Evolutionary conservation across 1,140 invertebrate species (phyloP).

Genomic region (Drosophila nasuta): DNA sequence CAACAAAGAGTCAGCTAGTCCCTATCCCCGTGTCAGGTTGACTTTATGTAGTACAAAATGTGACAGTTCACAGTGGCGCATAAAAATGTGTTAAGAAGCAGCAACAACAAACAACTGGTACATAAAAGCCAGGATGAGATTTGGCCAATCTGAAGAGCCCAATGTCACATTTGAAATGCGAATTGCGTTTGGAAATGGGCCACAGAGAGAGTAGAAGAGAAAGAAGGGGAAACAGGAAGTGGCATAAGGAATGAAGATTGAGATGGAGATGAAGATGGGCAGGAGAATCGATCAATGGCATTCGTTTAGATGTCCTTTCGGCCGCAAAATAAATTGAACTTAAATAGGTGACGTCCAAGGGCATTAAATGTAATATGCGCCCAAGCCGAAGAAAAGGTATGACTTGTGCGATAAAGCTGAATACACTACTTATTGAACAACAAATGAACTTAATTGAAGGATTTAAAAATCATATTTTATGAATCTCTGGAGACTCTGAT

Average conservation of each 20-base stretch:
- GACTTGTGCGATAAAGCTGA: not conserved
- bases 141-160: slow-evolving; percentile 67
- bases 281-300: slow-evolving; percentile 74
- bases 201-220: not conserved
- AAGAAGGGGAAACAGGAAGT: not conserved
- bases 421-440: slow-evolving; percentile 12
- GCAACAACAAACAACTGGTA: slow-evolving; percentile 50
- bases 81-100: slow-evolving; percentile 56
- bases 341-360: slow-evolving; percentile 79
- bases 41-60: slow-evolving; percentile 53
- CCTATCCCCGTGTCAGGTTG: not conserved
- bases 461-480: no score
- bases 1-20: not conserved
- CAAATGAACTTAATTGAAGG: no score
- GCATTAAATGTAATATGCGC: slow-evolving; percentile 71
- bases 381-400: slow-evolving; percentile 26
- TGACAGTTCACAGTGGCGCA: slow-evolving; percentile 71
- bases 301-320: slow-evolving; percentile 62
- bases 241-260: no score
- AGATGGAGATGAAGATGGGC: slow-evolving; percentile 35
- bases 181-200: slow-evolving; percentile 32
- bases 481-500: no score
- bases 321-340: slow-evolving; percentile 81
- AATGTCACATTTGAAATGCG: slow-evolving; percentile 50
- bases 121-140: slow-evolving; percentile 72